Percentiles rank a stretch among this genome's conserved stretches.
phyloP scores from a whole-genome alignment of 2,888 invertebrate species.

The Cerceris ruficornis region DNA sequence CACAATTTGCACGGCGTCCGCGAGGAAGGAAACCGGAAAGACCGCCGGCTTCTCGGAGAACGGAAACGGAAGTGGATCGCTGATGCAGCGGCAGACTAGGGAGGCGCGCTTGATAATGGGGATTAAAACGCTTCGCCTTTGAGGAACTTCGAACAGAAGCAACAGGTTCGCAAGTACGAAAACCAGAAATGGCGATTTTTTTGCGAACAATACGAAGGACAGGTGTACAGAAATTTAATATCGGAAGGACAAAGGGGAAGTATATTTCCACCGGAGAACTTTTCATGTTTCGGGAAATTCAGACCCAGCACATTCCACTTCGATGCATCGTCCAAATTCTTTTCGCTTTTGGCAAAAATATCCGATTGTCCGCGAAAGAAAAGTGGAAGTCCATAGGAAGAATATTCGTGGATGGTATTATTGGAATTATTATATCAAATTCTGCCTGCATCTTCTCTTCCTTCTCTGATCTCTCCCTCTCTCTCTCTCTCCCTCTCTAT shows the following conservation, averaged over 20 bases:
- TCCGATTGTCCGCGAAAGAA: conserved; percentile 4
- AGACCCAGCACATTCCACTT: too few species aligned
- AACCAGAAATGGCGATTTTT: too few species aligned
- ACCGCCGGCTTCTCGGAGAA: not conserved
- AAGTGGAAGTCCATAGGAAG: not conserved
- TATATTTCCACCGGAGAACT: too few species aligned
- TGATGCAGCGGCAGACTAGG: not conserved
- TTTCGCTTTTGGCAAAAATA: not conserved
- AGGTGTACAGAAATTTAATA: too few species aligned
- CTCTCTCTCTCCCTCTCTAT: conserved; percentile 22
- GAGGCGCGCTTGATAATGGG: not conserved
- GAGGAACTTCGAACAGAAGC: conserved; percentile 25
- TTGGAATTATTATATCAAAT: conserved; percentile 41
- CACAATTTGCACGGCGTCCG: too few species aligned
- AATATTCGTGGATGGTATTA: conserved; percentile 31
- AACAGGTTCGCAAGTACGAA: conserved; percentile 25
- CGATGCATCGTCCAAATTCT: not conserved
- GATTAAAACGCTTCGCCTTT: conserved; percentile 7
- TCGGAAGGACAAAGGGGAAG: too few species aligned
- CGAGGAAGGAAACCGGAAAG: not conserved
- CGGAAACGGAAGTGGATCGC: not conserved
- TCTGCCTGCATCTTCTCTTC: not conserved
- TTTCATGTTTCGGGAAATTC: too few species aligned
- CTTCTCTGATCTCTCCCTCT: not conserved
- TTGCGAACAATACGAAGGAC: too few species aligned